Base-by-base conservation (phyloP, 2,797 vertebrate genomes). In the Phoxinus dragarum region DNA sequence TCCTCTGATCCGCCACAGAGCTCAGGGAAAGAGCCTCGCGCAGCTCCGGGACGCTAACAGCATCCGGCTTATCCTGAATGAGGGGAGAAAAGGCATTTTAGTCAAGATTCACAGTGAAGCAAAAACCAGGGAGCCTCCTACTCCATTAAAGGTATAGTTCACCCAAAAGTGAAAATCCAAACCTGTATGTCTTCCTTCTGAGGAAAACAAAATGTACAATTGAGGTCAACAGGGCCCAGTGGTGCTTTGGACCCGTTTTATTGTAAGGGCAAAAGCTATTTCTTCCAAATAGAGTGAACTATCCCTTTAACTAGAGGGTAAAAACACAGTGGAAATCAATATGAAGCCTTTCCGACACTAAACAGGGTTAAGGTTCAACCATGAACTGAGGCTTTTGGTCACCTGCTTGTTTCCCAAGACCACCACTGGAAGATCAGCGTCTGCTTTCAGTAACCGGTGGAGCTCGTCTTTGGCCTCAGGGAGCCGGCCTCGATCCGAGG, bases 401-500 rank as follows among this genome's bases (percentile, higher is more conserved):
- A 92, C 94, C 93, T 95, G 94, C 82, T 96, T 95, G 92, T 94
- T 95, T 36, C 96, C 97, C 84, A 98, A 93, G 34, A 99, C 85
- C 0, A 97, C 93, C 81, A 98, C 95, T 0, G 97, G 97, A 56
- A 98, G 92, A 78, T 82, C 94, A 0, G 95, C 93, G 81, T 96
- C 94, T 21, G 90, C 91, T 31, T 90, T 93, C 82, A 98, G 94
- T 80, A 98, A 94, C 6, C 90, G 91, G 84, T 97, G 97, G 80
- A 99, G 95, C 68, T 98, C 97, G 5, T 94, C 94, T 72, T 95
- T 96, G 0, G 97, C 97, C 71, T 93, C 74, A 0, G 94, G 95
- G 85, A 98, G 90, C n/a, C 96, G 94, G 0, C 81, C 88, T 67
- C 94, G 90, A 92, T 99, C 97, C 0, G 96, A 94, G 0, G 97